Base-by-base conservation (phyloP, 2,113 vertebrate species). In the Phylloscopus trochiloides region DNA sequence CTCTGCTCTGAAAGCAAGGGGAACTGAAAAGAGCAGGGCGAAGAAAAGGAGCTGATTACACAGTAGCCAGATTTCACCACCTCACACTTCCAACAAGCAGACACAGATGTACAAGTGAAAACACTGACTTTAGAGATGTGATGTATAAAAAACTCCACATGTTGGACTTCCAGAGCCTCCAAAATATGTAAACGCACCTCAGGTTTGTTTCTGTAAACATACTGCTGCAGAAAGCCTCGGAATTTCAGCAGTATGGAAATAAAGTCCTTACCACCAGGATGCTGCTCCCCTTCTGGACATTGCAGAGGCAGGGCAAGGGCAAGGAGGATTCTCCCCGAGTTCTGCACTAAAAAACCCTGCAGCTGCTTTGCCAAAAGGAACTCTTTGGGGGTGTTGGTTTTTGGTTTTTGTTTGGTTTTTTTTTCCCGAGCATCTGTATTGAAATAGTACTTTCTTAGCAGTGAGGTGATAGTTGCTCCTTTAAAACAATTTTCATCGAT, bases 361-460 rank as follows among this genome's bases (percentile, higher is more conserved):
- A 94, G 91, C 86, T 94, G 62, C 76, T 83, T 82, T 65, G 65
- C 58, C 85, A 65, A 90, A 77, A 51, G 52, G 68, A 95, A 62
- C 28, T 70, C 14, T 32, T 52, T 2, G 4, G 17, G 34, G 8
- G 2, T 36, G 10, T 68, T 14, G 19, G 11, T 58, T 24, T 31
- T 34, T 15, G 11, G 9, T 26, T 18, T 91, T 76, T 51, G 36
- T 31, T 34, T 15, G 8, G 9, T 26, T 18, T 91, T 76, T 51
- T 91, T 85, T 65, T 88, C 74, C 87, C 13, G 43, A 79, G 70
- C 25, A 77, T 84, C 78, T 50, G 59, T 84, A 29, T 67, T 58
- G 48, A 92, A 94, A 78, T 42, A 95, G 55, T 45, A 61, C 73
- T 71, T 97, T 94, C 91, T 93, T 92, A 85, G 94, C 95, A 97